Evolutionary conservation across 1,140 invertebrate genomes (phyloP).

Genomic region (Parasteatoda tepidariorum): DNA sequence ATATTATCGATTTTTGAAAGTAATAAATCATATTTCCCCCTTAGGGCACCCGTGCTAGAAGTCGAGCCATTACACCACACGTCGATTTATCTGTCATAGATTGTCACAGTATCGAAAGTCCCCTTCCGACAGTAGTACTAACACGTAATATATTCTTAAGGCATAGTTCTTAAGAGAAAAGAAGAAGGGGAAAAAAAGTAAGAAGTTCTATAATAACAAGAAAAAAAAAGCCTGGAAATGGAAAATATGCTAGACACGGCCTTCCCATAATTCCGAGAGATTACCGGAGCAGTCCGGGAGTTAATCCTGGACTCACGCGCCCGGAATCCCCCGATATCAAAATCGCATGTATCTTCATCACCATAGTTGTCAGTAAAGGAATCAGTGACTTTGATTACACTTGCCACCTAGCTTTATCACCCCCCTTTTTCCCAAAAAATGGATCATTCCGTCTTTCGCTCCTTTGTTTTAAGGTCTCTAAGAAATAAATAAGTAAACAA

Average conservation of each 20-base stretch:
- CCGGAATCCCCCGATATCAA: conserved; percentile 56
- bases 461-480: neutral
- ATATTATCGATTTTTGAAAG: neutral
- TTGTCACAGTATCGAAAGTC: conserved; percentile 19
- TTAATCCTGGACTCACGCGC: conserved; percentile 45
- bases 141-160: conserved; percentile 48
- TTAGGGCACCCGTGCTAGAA: neutral
- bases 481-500: neutral
- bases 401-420: conserved; percentile 35
- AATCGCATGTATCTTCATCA: conserved; percentile 60
- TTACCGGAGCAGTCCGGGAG: conserved; percentile 56
- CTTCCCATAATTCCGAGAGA: conserved; percentile 49
- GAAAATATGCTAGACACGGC: conserved; percentile 57
- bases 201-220: conserved; percentile 13
- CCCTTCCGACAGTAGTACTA: conserved; percentile 49
- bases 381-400: conserved; percentile 49
- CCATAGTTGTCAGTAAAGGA: conserved; percentile 41
- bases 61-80: conserved; percentile 27
- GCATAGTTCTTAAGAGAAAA: neutral
- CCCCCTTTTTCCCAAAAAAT: conserved; percentile 32
- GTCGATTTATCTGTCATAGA: conserved; percentile 44
- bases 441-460: conserved; percentile 15
- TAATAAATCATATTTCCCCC: conserved; percentile 28
- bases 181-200: conserved; percentile 1
- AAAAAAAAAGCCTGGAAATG: conserved; percentile 40